A percentile compares a stretch with the other conserved stretches of the same genome.
Evolutionary conservation across 2,113 vertebrate genomes (phyloP).

Genomic region (Peromyscus polionotus): DNA sequence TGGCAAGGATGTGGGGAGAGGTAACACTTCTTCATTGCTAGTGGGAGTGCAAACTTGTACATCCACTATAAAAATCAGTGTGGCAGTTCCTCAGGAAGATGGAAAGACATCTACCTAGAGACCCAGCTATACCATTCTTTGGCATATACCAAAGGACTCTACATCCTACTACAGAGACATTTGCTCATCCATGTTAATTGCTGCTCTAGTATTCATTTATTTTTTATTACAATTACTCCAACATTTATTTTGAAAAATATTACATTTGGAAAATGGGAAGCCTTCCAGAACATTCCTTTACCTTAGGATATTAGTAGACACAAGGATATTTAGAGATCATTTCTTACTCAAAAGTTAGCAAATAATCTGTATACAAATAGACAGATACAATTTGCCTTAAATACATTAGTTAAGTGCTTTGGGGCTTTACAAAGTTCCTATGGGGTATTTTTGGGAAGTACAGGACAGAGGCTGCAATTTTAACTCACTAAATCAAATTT

Average conservation of each 20-base stretch:
- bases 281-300: constrained; percentile 86
- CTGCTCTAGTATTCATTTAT: background rate
- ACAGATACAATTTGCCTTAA: constrained; percentile 78
- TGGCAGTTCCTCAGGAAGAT: background rate
- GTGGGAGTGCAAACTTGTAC: background rate
- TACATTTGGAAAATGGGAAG: constrained; percentile 87
- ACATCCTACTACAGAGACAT: background rate
- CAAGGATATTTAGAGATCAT: constrained; percentile 84
- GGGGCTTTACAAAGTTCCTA: constrained; percentile 55
- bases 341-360: constrained; percentile 77
- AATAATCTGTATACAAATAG: constrained; percentile 76
- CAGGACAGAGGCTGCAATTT: constrained; percentile 66
- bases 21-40: background rate
- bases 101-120: background rate
- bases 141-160: background rate
- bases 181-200: background rate
- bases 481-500: constrained; percentile 68
- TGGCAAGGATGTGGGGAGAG: background rate
- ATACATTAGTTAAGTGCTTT: constrained; percentile 74
- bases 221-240: constrained; percentile 75
- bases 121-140: background rate
- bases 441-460: constrained; percentile 65
- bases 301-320: constrained; percentile 87
- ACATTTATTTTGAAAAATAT: constrained; percentile 86
- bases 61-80: background rate